Evolutionary conservation across 2,797 vertebrate species (phyloP).

Genomic region (Carapus acus): DNA sequence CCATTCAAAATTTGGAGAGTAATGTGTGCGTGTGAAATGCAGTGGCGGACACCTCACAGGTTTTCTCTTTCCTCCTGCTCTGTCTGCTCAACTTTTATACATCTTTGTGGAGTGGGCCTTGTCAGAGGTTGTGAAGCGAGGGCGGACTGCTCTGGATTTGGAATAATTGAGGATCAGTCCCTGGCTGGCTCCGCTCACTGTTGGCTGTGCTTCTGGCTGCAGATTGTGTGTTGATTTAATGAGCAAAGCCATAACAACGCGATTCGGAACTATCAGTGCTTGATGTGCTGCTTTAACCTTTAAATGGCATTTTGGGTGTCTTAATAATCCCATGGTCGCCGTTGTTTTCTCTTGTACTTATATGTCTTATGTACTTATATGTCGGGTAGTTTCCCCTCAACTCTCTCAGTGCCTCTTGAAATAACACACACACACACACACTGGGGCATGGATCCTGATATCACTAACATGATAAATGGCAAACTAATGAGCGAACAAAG

Average conservation of each 20-base stretch:
- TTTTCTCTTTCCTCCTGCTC: no score
- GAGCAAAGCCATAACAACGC: not conserved
- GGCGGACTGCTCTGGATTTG: no score
- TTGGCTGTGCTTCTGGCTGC: no score
- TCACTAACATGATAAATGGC: conserved; percentile 15
- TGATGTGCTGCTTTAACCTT: conserved; percentile 14
- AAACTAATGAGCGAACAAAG: conserved; percentile 14
- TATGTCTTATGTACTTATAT: conserved; percentile 15
- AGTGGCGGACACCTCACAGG: no score
- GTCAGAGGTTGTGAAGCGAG: no score
- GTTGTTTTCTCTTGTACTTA: conserved; percentile 5
- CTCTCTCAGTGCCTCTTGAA: no score
- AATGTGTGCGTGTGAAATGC: no score
- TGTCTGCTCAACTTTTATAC: no score
- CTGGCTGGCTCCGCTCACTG: no score
- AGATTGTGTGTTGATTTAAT: conserved; percentile 4
- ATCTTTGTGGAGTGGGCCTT: no score
- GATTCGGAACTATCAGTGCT: not conserved
- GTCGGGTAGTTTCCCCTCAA: not conserved
- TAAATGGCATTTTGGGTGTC: conserved; percentile 15
- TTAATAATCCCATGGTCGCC: conserved; percentile 9
- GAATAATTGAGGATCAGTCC: no score
- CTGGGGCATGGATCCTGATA: conserved; percentile 12
- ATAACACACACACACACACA: not conserved
- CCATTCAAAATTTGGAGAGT: no score